A percentile compares a stretch with the other conserved stretches of the same genome.
phyloP scores from a whole-genome alignment of 2,113 vertebrate species.

The Stegastes partitus region DNA sequence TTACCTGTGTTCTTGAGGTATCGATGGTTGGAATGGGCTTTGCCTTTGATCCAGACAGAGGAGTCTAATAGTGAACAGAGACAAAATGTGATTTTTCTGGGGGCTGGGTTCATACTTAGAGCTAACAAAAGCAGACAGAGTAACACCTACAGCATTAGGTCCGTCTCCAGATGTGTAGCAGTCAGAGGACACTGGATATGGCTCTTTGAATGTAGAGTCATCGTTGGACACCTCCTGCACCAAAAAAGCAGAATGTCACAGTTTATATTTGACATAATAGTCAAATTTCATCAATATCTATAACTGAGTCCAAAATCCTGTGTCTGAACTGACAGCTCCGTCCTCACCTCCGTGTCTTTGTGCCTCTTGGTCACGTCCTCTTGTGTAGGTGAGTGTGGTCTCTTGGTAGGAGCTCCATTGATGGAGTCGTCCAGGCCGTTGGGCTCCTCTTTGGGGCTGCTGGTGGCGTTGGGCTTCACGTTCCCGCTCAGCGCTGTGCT shows the following conservation, averaged over 20 bases:
- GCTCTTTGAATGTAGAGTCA: constrained; percentile 86
- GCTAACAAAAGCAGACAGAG: neutral
- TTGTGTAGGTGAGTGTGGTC: constrained; percentile 82
- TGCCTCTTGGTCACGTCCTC: constrained; percentile 86
- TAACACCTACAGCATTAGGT: constrained; percentile 61
- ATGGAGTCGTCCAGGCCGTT: constrained; percentile 79
- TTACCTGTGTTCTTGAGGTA: constrained; percentile 93
- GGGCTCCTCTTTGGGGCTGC: constrained; percentile 82
- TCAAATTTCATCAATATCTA: too few species aligned
- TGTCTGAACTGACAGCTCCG: too few species aligned
- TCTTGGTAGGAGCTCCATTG: constrained; percentile 81
- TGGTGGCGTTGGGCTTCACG: constrained; percentile 76
- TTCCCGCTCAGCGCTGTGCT: constrained; percentile 80
- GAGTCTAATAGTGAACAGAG: constrained; percentile 75
- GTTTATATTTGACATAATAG: too few species aligned
- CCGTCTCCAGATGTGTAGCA: constrained; percentile 75
- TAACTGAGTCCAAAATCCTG: too few species aligned
- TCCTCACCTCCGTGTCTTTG: constrained; percentile 79
- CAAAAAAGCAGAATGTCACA: neutral
- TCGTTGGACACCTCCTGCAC: constrained; percentile 68
- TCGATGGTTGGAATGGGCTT: constrained; percentile 91
- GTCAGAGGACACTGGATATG: constrained; percentile 79
- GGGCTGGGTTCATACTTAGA: neutral
- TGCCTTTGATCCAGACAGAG: constrained; percentile 81
- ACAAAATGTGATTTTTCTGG: neutral